Percentiles rank a stretch among this genome's conserved stretches.
Conservation (phyloP, 2,888 invertebrate species). For the Aleiodes leptofemur region DNA sequence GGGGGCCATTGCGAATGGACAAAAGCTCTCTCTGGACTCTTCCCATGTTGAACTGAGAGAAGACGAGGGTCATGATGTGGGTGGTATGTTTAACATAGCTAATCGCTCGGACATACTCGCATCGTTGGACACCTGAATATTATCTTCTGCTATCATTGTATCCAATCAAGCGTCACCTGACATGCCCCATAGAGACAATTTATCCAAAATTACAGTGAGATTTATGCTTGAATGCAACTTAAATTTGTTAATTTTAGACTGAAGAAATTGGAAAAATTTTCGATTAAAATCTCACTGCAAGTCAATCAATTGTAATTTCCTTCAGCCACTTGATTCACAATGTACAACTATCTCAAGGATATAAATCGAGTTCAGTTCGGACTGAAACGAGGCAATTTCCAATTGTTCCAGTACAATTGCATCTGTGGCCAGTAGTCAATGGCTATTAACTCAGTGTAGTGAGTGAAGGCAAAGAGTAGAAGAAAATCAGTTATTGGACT, state of each 20-base stretch:
- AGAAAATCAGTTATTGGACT: too few relatives aligned
- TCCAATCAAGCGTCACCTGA: conserved; percentile 6
- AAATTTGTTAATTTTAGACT: too few relatives aligned
- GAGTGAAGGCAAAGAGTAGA: not conserved
- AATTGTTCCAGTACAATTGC: conserved; percentile 3
- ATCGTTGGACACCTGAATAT: conserved; percentile 25
- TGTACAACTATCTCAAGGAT: conserved; percentile 13
- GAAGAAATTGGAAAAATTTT: not conserved
- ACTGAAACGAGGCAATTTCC: conserved; percentile 22
- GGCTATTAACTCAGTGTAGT: not conserved
- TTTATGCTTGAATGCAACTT: too few relatives aligned
- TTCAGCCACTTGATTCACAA: not conserved
- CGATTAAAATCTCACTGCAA: not conserved
- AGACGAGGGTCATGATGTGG: conserved; percentile 49
- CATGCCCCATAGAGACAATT: not conserved
- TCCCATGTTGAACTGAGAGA: conserved; percentile 56
- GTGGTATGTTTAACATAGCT: conserved; percentile 56
- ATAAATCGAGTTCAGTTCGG: conserved; percentile 16
- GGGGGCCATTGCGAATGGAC: not conserved
- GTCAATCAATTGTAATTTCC: conserved; percentile 18
- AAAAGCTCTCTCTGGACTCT: conserved; percentile 37
- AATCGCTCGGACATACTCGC: conserved; percentile 44
- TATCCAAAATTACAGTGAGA: not conserved
- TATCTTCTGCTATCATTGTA: conserved; percentile 21
- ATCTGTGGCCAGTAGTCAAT: conserved; percentile 9